phyloP scores from a whole-genome alignment of 2,113 vertebrate species.

The Paradisaea rubra region DNA sequence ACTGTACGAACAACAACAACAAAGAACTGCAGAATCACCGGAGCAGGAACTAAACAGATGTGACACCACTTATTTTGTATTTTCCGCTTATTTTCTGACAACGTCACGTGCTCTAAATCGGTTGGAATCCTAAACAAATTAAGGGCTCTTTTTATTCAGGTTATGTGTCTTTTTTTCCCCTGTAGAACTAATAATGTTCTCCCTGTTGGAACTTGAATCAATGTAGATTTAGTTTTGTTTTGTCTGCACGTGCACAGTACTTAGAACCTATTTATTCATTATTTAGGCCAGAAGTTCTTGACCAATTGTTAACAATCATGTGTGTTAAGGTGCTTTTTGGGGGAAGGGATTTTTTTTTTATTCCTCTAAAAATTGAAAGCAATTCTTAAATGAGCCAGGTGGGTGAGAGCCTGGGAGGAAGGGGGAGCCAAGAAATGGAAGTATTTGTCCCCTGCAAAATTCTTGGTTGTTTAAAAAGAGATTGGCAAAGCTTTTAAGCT shows the following conservation, averaged over 20 bases:
- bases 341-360: background rate
- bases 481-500: background rate
- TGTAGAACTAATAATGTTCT: background rate
- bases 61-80: slow-evolving; percentile 25
- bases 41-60: slow-evolving; percentile 41
- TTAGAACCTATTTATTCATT: background rate
- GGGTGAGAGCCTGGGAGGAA: background rate
- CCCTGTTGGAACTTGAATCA: background rate
- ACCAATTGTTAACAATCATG: background rate
- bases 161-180: background rate
- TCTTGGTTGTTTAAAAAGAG: background rate
- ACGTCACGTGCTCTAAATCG: background rate
- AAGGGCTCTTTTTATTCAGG: background rate
- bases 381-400: background rate
- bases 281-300: background rate
- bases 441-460: background rate
- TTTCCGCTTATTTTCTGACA: slow-evolving; percentile 31
- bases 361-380: background rate
- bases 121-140: background rate
- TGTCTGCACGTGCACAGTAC: background rate
- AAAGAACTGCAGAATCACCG: slow-evolving; percentile 24
- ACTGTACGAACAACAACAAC: slow-evolving; percentile 13
- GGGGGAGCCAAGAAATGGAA: background rate
- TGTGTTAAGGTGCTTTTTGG: background rate
- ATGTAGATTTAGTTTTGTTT: background rate